These are phyloP conservation scores for Lycophotia porphyrea DNA, from an alignment of 2,888 invertebrate genomes.

Conservation along the genomic window DNA sequence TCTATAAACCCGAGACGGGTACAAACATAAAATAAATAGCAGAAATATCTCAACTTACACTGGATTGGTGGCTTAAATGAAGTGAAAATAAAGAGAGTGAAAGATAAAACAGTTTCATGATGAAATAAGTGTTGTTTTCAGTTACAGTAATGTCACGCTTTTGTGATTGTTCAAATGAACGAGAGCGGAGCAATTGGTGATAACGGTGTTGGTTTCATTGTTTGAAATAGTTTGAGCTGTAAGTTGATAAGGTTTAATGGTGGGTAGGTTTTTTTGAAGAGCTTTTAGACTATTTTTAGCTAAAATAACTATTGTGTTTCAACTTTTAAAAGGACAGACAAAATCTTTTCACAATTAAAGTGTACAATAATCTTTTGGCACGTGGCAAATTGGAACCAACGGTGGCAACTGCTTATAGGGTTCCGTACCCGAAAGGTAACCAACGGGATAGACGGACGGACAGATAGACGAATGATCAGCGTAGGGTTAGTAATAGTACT, in stretches of 20 bases:
- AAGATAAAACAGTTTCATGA: conserved; percentile 61
- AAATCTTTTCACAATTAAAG: neutral
- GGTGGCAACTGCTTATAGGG: neutral
- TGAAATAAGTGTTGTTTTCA: conserved; percentile 60
- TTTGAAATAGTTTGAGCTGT: conserved; percentile 43
- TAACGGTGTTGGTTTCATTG: conserved; percentile 31
- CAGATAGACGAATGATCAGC: too few species aligned
- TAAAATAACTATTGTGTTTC: neutral
- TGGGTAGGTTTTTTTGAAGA: neutral
- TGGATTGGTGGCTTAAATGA: conserved; percentile 63
- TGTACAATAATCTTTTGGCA: neutral
- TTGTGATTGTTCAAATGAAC: conserved; percentile 56
- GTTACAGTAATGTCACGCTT: conserved; percentile 49
- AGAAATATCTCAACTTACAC: conserved; percentile 59
- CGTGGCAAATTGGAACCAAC: neutral
- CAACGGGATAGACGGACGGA: too few species aligned
- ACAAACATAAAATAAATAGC: conserved; percentile 61
- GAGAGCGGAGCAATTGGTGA: conserved; percentile 41
- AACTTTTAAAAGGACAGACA: neutral
- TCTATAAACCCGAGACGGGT: conserved; percentile 42
- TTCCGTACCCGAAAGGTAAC: too few species aligned
- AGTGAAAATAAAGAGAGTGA: conserved; percentile 59
- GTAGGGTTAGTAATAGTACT: too few species aligned
- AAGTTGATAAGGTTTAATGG: conserved; percentile 18
- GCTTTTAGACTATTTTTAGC: neutral